Percentiles rank a stretch among this genome's conserved stretches.
These are phyloP conservation scores for Diadema setosum DNA, from an alignment of 35 echinoderm and acorn worm species.

Conservation along the genomic window DNA sequence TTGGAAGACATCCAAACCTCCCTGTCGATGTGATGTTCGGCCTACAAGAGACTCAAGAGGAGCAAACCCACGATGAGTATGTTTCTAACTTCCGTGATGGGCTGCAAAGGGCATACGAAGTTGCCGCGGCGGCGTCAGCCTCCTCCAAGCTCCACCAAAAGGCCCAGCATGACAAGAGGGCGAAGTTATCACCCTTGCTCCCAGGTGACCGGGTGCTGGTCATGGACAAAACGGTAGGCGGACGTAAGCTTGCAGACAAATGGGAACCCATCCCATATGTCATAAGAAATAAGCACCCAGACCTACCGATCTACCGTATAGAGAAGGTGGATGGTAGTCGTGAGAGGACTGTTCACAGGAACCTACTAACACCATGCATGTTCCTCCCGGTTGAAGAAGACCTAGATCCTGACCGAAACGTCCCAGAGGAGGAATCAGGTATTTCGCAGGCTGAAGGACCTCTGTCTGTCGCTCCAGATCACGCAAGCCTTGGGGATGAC, in stretches of 20 bases:
- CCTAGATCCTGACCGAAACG: no score
- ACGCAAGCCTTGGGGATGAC: no score
- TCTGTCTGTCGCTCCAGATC: no score
- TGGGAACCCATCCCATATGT: not conserved
- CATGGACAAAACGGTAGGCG: not conserved
- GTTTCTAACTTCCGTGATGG: not conserved
- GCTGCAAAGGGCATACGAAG: not conserved
- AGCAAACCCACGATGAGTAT: not conserved
- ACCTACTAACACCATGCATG: not conserved
- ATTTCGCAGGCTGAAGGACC: no score
- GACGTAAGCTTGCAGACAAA: not conserved
- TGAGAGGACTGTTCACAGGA: not conserved
- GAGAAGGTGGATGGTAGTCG: not conserved
- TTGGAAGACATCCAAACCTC: not conserved
- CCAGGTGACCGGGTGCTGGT: conserved; percentile 1
- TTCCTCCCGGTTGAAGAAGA: no score
- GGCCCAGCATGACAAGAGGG: not conserved
- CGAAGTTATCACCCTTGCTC: not conserved
- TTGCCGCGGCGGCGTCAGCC: not conserved
- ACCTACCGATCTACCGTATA: not conserved
- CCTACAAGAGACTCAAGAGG: not conserved
- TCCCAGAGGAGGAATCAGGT: no score
- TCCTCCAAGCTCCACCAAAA: not conserved
- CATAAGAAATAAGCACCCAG: not conserved
- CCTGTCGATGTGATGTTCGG: conserved; percentile 38